These are phyloP conservation scores for Eledona agricola DNA, from an alignment of 2,888 invertebrate species.

Conservation along the genomic window DNA sequence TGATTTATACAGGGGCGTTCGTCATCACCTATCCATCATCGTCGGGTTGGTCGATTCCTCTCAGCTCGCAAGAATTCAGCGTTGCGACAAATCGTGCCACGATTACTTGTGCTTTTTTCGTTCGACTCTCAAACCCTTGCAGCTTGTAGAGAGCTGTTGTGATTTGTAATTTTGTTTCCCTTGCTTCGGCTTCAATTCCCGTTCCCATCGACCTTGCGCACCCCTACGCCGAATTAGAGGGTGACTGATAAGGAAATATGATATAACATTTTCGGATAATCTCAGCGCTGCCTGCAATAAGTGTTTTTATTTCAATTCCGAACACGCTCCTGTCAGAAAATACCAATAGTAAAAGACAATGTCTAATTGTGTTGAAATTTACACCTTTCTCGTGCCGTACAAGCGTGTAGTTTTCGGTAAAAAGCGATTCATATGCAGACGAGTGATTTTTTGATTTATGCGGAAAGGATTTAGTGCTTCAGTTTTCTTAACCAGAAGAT, in stretches of 20 bases:
- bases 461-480: too few relatives aligned
- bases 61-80: neutral
- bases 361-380: conserved; percentile 35
- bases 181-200: conserved; percentile 54
- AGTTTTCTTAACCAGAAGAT: too few relatives aligned
- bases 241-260: conserved; percentile 43
- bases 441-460: too few relatives aligned
- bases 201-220: conserved; percentile 52
- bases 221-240: conserved; percentile 48
- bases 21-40: conserved; percentile 35
- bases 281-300: conserved; percentile 4
- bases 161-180: conserved; percentile 59
- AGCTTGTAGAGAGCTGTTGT: conserved; percentile 54
- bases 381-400: conserved; percentile 3
- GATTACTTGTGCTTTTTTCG: neutral
- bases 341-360: conserved; percentile 19
- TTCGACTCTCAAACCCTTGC: too few relatives aligned
- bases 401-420: too few relatives aligned
- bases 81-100: neutral
- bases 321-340: conserved; percentile 4
- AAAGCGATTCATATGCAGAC: too few relatives aligned
- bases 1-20: conserved; percentile 42
- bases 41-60: conserved; percentile 4
- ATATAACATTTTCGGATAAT: conserved; percentile 20
- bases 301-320: conserved; percentile 20